These are phyloP conservation scores for Caenorhabditis wallacei DNA, from an alignment of 2,888 invertebrate genomes.

Conservation along the genomic window DNA sequence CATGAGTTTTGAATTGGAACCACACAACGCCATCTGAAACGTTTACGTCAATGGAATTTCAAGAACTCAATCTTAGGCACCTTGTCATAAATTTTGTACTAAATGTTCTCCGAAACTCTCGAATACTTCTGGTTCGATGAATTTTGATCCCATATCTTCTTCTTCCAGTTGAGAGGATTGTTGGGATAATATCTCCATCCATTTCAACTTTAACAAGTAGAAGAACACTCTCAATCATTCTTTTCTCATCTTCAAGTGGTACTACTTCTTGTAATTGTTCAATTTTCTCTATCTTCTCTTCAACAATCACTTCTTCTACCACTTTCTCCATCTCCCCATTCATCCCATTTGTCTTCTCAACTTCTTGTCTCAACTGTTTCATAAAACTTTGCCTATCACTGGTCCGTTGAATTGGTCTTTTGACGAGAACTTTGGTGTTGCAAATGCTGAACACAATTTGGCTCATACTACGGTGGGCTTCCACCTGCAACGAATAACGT, in stretches of 20 bases:
- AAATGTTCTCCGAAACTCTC: slow-evolving; percentile 51
- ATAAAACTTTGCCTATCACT: slow-evolving; percentile 60
- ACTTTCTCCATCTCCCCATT: slow-evolving; percentile 36
- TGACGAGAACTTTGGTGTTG: slow-evolving; percentile 49
- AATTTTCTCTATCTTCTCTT: slow-evolving; percentile 24
- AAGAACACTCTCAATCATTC: slow-evolving; percentile 63
- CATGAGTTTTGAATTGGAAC: slow-evolving; percentile 50
- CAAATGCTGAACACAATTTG: slow-evolving; percentile 67
- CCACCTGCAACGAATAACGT: slow-evolving; percentile 53
- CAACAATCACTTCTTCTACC: slow-evolving; percentile 38
- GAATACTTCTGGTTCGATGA: slow-evolving; percentile 53
- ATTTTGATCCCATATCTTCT: slow-evolving; percentile 65
- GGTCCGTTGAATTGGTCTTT: slow-evolving; percentile 37
- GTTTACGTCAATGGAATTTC: too few species aligned
- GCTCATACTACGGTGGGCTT: slow-evolving; percentile 64
- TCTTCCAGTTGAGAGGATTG: slow-evolving; percentile 62
- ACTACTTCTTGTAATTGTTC: neutral
- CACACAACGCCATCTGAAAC: slow-evolving; percentile 56
- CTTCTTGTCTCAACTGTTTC: slow-evolving; percentile 57
- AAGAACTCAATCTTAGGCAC: slow-evolving; percentile 4
- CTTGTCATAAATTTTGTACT: slow-evolving; percentile 66
- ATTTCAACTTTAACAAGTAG: slow-evolving; percentile 57
- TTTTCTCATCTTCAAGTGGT: slow-evolving; percentile 37
- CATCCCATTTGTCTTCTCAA: slow-evolving; percentile 28
- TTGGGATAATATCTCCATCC: slow-evolving; percentile 59